A percentile compares a stretch with the other conserved stretches of the same genome.
These are phyloP conservation scores for Monopterus albus DNA, from an alignment of 2,113 vertebrate genomes.

Conservation along the genomic window DNA sequence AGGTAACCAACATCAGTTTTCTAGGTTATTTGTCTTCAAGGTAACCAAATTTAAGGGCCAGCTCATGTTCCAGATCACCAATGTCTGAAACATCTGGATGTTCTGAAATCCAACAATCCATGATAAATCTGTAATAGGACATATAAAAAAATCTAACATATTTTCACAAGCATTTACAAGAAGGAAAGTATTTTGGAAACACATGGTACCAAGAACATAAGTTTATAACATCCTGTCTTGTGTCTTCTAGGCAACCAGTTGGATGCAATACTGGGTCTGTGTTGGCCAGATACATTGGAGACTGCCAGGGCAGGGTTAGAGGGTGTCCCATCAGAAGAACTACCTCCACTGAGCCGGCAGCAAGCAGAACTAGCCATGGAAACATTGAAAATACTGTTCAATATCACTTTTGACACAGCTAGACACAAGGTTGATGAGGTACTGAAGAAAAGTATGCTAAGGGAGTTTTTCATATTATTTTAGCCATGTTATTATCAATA, in stretches of 20 bases:
- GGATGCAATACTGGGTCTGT: conserved; percentile 84
- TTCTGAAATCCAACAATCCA: not conserved
- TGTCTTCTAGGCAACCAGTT: conserved; percentile 83
- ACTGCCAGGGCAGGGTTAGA: conserved; percentile 70
- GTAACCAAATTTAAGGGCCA: not conserved
- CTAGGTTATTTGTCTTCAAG: not conserved
- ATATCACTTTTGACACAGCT: conserved; percentile 89
- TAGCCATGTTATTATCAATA: not conserved
- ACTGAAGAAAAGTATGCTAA: not conserved
- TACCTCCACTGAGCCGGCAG: conserved; percentile 84
- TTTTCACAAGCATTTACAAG: not conserved
- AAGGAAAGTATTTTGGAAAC: not conserved
- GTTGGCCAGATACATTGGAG: conserved; percentile 85
- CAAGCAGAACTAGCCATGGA: conserved; percentile 91
- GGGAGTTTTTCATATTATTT: not conserved
- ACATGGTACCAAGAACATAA: not conserved
- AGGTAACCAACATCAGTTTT: not conserved
- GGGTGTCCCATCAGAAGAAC: conserved; percentile 41
- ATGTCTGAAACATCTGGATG: not conserved
- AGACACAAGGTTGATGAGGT: conserved; percentile 90
- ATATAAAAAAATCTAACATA: not conserved
- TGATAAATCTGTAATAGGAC: not conserved
- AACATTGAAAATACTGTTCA: conserved; percentile 95
- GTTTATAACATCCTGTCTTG: not conserved
- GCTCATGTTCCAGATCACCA: not conserved